Evolutionary conservation across 1,140 invertebrate species (phyloP), one percentile per base, ranked within the genome.

Genomic region (Lepidurus arcticus): DNA sequence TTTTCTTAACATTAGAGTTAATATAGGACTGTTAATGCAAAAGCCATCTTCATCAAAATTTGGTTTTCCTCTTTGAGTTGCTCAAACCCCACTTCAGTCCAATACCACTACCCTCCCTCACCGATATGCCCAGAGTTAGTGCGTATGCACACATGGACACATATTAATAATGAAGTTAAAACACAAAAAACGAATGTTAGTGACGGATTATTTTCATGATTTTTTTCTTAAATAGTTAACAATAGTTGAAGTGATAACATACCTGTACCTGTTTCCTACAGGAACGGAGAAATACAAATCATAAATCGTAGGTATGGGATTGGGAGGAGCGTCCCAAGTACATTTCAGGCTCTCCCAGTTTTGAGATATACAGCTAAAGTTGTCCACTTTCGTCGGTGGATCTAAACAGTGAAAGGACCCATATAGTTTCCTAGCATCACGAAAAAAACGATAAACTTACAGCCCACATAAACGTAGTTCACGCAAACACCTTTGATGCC

Each of bases 281-380:
- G n/a, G n/a, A n/a, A n/a, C 21, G 3, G 75, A 13, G 42, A 47
- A 76, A 24, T 13, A 76, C 47, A 81, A 42, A 1, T 80, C 76
- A 75, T 83, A 82, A 5, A 78, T 79, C 6, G 82, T 82, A 10
- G 21, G 16, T 11, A 82, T 80, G 3, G 81, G 80, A 73, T 83
- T 83, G 26, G 74, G 44, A 21, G 80, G 79, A 16, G 44, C 75
- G 44, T 77, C 77, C 82, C 82, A 83, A 9, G 81, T 80, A 53
- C 82, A 83, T 34, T 78, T 82, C 8, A 83, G 53, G 75, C 76
- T 81, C 43, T 43, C 44, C 82, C 82, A 82, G 47, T 82, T 78
- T 42, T 74, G 78, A 10, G 82, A 79, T 13, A 82, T 43, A 73
- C 82, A 83, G 11, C 73, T 65, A 42, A 83, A 83, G 74, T 82